Evolutionary conservation across 2,888 invertebrate genomes (phyloP), one percentile per base, ranked within the genome.

Genomic region (Nomada lathburiana): DNA sequence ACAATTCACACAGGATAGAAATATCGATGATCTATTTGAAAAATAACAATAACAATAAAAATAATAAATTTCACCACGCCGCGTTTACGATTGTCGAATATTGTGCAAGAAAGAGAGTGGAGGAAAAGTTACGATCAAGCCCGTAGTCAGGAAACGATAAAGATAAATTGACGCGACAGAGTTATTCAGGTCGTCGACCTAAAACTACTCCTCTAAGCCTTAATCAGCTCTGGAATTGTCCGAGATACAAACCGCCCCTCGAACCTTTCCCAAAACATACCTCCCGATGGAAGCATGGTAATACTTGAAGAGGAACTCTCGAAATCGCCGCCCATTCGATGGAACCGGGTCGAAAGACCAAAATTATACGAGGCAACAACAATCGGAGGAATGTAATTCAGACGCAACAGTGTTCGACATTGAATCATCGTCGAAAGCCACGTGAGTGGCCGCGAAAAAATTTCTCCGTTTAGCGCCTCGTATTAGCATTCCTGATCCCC

Each of bases 391-490:
- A 80, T 79, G 73, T 80, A 69, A 81, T 67, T 23, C 62, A 26
- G 42, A 65, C 80, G 74, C 59, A 81, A 80, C 52, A 55, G 42
- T 36, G 20, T 18, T 62, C 55, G 23, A 57, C 75, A 80, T 76
- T 82, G 70, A 82, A 72, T 82, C 82, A 82, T 68, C 82, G 71
- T 63, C 59, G 82, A 82, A 80, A 76, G 80, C 67, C 65, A 23
- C 44, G 55, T 64, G 82, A 68, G 57, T 23, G 73, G 36, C 29
- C 26, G 23, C 26, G 23, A 75, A 83, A 85, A 81, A 86, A 89
- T 92, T 92, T 92, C 92, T 90, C 92, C 86, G 87, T 88, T 93
- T 92, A 92, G 85, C 91, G 47, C 29, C 26, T 47, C 60, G 23
- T 52, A 47, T 78, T 82, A 70, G 74, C 70, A 69, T 82, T 76